Conservation (phyloP, 2,113 vertebrate genomes). For the Psettodes erumei region DNA sequence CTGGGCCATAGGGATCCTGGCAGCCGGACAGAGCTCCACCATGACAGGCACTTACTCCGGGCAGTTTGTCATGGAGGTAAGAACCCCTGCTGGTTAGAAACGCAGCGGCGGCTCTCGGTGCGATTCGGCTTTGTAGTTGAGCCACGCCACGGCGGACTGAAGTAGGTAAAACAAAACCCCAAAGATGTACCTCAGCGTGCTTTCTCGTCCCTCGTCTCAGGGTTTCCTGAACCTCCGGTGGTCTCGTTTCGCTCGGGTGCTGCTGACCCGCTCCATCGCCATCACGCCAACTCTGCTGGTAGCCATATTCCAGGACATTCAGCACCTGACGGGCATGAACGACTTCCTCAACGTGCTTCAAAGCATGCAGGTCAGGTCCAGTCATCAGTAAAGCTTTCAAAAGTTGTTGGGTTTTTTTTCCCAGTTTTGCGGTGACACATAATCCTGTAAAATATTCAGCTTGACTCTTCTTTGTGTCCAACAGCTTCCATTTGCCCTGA, state of each 20-base stretch:
- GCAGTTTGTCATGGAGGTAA: slow-evolving; percentile 98
- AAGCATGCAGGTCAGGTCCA: slow-evolving; percentile 82
- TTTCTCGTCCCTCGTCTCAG: slow-evolving; percentile 66
- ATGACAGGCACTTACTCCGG: slow-evolving; percentile 99
- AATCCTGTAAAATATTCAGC: neutral
- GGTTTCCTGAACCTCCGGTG: slow-evolving; percentile 95
- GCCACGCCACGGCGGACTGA: neutral
- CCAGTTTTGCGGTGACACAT: neutral
- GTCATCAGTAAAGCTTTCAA: neutral
- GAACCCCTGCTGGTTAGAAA: neutral
- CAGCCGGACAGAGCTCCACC: slow-evolving; percentile 97
- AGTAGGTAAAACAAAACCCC: neutral
- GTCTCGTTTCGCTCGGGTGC: slow-evolving; percentile 94
- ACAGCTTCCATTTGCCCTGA: slow-evolving; percentile 96
- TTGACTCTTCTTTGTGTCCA: slow-evolving; percentile 9
- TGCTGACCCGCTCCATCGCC: slow-evolving; percentile 95
- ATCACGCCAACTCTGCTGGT: slow-evolving; percentile 93
- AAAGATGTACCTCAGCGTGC: neutral
- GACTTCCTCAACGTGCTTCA: slow-evolving; percentile 95
- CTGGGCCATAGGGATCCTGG: slow-evolving; percentile 96
- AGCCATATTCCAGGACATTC: slow-evolving; percentile 92
- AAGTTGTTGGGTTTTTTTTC: too few relatives aligned
- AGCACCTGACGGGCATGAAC: slow-evolving; percentile 93
- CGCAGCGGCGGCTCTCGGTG: neutral
- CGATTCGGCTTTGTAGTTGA: too few relatives aligned